These are phyloP conservation scores for Tympanuchus pallidicinctus DNA, from an alignment of 2,113 vertebrate species.

Conservation along the genomic window DNA sequence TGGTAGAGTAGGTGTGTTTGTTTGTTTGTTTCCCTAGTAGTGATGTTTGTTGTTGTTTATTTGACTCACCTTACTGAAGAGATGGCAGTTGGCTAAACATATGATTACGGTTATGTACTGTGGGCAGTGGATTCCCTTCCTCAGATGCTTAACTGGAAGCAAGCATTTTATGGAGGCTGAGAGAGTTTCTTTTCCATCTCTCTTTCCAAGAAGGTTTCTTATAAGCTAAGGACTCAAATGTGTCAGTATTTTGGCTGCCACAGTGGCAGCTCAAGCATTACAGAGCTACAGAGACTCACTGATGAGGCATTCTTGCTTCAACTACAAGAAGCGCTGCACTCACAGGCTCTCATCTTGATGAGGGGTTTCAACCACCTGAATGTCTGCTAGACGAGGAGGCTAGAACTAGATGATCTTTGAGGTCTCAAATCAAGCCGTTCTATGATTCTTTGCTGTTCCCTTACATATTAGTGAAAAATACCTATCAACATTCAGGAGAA, in stretches of 20 bases:
- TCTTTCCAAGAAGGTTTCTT: not conserved
- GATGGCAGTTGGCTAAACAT: not conserved
- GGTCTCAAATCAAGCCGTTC: too few species aligned
- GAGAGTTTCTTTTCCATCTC: not conserved
- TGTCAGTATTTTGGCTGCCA: not conserved
- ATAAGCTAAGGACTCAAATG: not conserved
- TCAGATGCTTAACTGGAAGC: not conserved
- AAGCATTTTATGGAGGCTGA: not conserved
- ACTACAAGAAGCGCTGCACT: too few species aligned
- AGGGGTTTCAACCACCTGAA: too few species aligned
- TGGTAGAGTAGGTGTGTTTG: not conserved
- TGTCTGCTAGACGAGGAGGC: too few species aligned
- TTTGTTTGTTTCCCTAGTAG: not conserved
- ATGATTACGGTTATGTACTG: not conserved
- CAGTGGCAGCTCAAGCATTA: not conserved
- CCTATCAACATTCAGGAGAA: not conserved
- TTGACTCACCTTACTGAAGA: not conserved
- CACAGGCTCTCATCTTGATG: too few species aligned
- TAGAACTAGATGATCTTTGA: too few species aligned
- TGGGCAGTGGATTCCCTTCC: not conserved
- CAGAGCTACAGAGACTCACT: accelerated
- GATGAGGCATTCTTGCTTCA: too few species aligned
- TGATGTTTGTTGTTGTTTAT: not conserved
- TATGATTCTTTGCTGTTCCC: not conserved
- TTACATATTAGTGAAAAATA: not conserved